Conservation (phyloP, 2,888 invertebrate genomes). For the Hirtodrosophila cameraria region DNA sequence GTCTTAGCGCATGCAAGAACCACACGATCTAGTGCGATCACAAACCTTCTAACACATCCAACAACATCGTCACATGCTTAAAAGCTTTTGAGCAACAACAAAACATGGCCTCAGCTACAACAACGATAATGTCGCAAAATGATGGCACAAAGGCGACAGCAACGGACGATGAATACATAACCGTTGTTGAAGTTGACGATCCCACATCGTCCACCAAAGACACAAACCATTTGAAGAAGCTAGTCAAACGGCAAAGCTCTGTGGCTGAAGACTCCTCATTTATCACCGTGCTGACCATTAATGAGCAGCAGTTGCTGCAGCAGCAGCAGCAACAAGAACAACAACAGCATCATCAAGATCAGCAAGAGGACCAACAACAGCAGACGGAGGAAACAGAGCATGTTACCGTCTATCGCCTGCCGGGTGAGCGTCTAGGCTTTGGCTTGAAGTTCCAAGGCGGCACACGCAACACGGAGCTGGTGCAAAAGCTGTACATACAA, state of each 20-base stretch:
- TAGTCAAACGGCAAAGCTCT: conserved; percentile 75
- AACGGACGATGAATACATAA: conserved; percentile 85
- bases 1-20: conserved; percentile 11
- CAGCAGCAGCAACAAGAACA: conserved; percentile 57
- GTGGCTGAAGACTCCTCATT: conserved; percentile 84
- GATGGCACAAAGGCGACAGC: conserved; percentile 32
- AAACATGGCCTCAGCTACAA: conserved; percentile 47
- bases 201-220: conserved; percentile 79
- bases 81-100: conserved; percentile 22
- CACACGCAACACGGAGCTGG: conserved; percentile 91
- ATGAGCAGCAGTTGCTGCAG: conserved; percentile 80
- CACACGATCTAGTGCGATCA: conserved; percentile 13
- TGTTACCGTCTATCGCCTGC: conserved; percentile 92
- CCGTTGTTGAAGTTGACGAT: conserved; percentile 87
- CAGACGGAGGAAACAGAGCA: conserved; percentile 86
- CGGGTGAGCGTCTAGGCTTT: conserved; percentile 95
- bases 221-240: conserved; percentile 77
- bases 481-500: conserved; percentile 93
- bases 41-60: conserved; percentile 38
- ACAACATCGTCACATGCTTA: conserved; percentile 26
- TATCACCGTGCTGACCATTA: conserved; percentile 87
- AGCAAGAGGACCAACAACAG: neutral
- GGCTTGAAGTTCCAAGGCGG: conserved; percentile 97
- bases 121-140: conserved; percentile 27
- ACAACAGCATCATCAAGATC: conserved; percentile 18